phyloP scores from a whole-genome alignment of 1,140 invertebrate genomes.

The Calephelis nemesis region DNA sequence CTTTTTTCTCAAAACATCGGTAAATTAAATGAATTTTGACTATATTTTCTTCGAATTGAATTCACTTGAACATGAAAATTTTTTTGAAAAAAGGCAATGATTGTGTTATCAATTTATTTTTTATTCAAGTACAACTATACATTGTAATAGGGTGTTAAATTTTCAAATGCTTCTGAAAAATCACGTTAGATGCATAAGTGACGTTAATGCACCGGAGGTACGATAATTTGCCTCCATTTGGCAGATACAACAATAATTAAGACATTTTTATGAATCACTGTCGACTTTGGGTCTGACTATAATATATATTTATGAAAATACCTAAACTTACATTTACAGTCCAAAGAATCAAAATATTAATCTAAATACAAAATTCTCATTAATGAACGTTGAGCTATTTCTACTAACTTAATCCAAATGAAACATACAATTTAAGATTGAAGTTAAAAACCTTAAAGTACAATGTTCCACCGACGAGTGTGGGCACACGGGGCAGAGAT shows the following conservation, averaged over 20 bases:
- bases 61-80: no score
- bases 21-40: no score
- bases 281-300: constrained; percentile 12
- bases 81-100: no score
- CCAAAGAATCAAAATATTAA: constrained; percentile 4
- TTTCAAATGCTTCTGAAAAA: no score
- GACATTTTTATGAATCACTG: neutral
- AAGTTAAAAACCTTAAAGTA: constrained; percentile 1
- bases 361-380: constrained; percentile 9
- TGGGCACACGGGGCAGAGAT: neutral
- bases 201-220: no score
- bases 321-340: constrained; percentile 4
- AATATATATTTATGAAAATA: neutral
- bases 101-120: no score
- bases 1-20: no score
- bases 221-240: constrained; percentile 9
- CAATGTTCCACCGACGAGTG: neutral
- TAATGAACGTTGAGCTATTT: constrained; percentile 8
- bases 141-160: no score
- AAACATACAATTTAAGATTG: constrained; percentile 19
- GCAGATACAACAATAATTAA: neutral
- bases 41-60: no score
- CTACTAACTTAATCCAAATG: constrained; percentile 11
- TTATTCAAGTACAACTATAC: no score
- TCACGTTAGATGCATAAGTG: no score